These are phyloP conservation scores for Porites rus DNA, from an alignment of 92 coral and sea anemone genomes.

Conservation along the genomic window DNA sequence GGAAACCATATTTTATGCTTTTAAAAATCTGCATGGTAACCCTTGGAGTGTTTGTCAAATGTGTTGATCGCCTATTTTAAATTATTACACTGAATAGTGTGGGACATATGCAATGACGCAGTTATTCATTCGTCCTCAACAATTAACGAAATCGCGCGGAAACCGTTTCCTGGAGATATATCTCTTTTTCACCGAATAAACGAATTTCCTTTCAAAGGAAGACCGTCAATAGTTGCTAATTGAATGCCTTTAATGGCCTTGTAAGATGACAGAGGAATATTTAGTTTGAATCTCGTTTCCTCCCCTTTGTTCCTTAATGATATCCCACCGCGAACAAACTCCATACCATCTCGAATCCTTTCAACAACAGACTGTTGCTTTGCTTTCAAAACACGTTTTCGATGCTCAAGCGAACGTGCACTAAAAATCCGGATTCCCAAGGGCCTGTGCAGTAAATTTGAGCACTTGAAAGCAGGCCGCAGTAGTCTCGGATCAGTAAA, in stretches of 20 bases:
- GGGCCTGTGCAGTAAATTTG: background rate
- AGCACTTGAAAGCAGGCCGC: slow-evolving; percentile 31
- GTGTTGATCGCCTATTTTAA: slow-evolving; percentile 18
- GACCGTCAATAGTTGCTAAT: slow-evolving; percentile 47
- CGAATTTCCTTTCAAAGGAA: slow-evolving; percentile 43
- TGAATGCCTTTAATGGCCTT: slow-evolving; percentile 40
- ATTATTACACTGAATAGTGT: slow-evolving; percentile 1
- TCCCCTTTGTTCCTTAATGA: slow-evolving; percentile 33
- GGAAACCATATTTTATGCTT: slow-evolving; percentile 6
- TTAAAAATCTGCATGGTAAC: slow-evolving; percentile 39
- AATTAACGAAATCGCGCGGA: slow-evolving; percentile 42
- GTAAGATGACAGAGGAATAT: slow-evolving; percentile 33
- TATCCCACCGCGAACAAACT: slow-evolving; percentile 23
- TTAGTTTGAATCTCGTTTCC: slow-evolving; percentile 47
- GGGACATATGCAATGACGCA: slow-evolving; percentile 39
- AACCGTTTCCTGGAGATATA: slow-evolving; percentile 35
- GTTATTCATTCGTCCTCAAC: slow-evolving; percentile 2
- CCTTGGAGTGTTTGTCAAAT: slow-evolving; percentile 13
- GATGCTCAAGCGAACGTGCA: background rate
- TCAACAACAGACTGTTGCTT: slow-evolving; percentile 24
- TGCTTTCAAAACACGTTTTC: slow-evolving; percentile 8
- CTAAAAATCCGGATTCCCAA: background rate
- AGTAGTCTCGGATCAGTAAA: slow-evolving; percentile 14
- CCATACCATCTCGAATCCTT: slow-evolving; percentile 4
- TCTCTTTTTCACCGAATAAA: slow-evolving; percentile 39